A percentile compares a stretch with the other conserved stretches of the same genome.
Evolutionary conservation across 2,888 invertebrate species (phyloP).

Genomic region (Sialis fuliginosa): DNA sequence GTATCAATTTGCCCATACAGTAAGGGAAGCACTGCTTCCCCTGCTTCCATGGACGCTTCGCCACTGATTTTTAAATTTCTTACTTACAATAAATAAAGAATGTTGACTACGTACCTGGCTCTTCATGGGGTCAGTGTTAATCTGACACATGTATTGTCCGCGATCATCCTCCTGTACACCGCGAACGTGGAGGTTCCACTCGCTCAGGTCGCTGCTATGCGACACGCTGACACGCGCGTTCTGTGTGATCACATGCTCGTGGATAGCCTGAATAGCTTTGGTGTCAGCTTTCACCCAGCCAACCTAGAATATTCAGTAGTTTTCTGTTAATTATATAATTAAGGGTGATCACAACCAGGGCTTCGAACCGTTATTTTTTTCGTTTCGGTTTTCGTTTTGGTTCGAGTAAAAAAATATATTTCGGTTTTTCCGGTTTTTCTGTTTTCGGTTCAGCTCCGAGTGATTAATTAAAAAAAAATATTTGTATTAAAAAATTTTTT

Average conservation of each 20-base stretch:
- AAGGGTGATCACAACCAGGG: not conserved
- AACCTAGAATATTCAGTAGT: slow-evolving; percentile 23
- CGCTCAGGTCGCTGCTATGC: slow-evolving; percentile 31
- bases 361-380: too few species aligned
- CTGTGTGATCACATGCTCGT: slow-evolving; percentile 38
- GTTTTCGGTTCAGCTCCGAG: too few species aligned
- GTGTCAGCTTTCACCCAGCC: slow-evolving; percentile 40
- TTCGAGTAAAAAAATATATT: too few species aligned
- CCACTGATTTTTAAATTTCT: too few species aligned
- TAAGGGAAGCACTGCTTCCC: too few species aligned
- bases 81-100: not conserved
- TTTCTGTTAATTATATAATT: not conserved
- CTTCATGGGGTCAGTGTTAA: slow-evolving; percentile 42
- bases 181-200: slow-evolving; percentile 39
- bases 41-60: too few species aligned
- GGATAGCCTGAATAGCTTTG: slow-evolving; percentile 38
- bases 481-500: too few species aligned
- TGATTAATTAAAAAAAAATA: too few species aligned
- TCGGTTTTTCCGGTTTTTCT: too few species aligned
- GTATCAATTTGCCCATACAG: too few species aligned
- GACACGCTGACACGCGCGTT: slow-evolving; percentile 35
- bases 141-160: slow-evolving; percentile 42
- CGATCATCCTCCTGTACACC: slow-evolving; percentile 35
- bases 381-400: too few species aligned
- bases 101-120: slow-evolving; percentile 28